Evolutionary conservation across 2,113 vertebrate genomes (phyloP), one percentile per base, ranked within the genome.

Genomic region (Maccullochella peelii): DNA sequence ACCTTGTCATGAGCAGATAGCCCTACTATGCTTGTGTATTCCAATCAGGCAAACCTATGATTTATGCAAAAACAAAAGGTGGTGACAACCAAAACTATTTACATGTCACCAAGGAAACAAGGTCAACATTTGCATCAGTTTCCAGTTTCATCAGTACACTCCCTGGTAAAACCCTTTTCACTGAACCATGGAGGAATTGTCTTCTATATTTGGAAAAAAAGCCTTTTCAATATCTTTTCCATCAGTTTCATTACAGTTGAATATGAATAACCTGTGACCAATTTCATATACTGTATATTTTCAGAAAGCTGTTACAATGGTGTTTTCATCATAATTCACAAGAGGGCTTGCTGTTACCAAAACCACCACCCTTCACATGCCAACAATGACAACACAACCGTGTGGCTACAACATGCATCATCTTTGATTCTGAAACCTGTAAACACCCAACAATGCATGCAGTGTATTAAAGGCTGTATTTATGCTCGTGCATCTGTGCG

Each of bases 71-170:
- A 87, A 66, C 14, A 30, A 74, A 85, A 65, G 67, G 25, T 73
- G 66, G 54, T 33, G 61, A 42, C 55, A 59, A 52, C 69, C 79
- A 82, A 69, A 88, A 73, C 49, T 5, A 92, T 93, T 93, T 93
- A 82, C 93, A 93, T 92, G 86, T 44, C 66, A 77, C 73, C 25
- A 70, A 54, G 27, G 71, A 80, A 86, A 86, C 90, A 82, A 89
- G 71, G 76, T 75, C 80, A 79, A 20, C 58, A 83, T 94, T 94
- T 94, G 81, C 90, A 94, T 93, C 36, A 66, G 20, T 21, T 67
- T 77, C 2, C 62, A 50, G 68, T 74, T 77, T 50, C 57, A 68
- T 25, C 30, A 5, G 25, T 69, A n/a, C 79, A 57, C 66, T 55
- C 49, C 55, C 62, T 23, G 25, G n/a, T 77, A 38, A 80, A 75